phyloP scores from a whole-genome alignment of 2,113 vertebrate genomes.

The Seriola quinqueradiata region DNA sequence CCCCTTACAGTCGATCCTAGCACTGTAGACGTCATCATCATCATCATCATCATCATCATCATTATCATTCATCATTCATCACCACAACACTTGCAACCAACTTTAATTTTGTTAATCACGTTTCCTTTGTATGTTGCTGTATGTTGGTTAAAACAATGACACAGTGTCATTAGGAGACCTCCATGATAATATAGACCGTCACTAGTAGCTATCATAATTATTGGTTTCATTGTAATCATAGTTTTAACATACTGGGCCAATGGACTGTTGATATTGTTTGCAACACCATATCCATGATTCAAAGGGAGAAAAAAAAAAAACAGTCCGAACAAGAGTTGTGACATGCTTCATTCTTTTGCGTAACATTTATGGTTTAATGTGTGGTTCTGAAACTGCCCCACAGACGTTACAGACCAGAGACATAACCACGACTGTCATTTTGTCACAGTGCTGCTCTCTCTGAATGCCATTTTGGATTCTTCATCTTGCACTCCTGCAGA shows the following conservation, averaged over 20 bases:
- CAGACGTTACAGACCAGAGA: constrained; percentile 4
- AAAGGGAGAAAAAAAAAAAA: neutral
- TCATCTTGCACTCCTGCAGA: constrained; percentile 23
- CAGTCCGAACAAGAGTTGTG: neutral
- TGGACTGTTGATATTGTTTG: neutral
- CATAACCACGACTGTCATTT: constrained; percentile 1
- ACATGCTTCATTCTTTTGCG: neutral
- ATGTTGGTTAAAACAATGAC: neutral
- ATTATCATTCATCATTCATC: constrained; percentile 25
- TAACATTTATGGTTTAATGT: neutral
- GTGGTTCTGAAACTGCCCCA: neutral
- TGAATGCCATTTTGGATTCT: constrained; percentile 8
- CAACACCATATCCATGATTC: neutral
- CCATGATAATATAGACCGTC: neutral
- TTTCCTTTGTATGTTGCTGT: neutral
- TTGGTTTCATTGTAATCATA: neutral
- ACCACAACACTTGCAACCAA: constrained; percentile 13
- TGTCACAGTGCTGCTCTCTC: neutral
- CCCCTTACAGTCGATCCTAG: constrained; percentile 2
- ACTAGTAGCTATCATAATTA: neutral
- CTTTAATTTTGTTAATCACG: constrained; percentile 13
- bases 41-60: constrained; percentile 27
- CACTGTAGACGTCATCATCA: constrained; percentile 42
- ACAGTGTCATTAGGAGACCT: constrained; percentile 5
- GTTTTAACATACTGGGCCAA: neutral